Evolutionary conservation across 2,113 vertebrate genomes (phyloP), one percentile per base, ranked within the genome.

Genomic region (Tapirus terrestris): DNA sequence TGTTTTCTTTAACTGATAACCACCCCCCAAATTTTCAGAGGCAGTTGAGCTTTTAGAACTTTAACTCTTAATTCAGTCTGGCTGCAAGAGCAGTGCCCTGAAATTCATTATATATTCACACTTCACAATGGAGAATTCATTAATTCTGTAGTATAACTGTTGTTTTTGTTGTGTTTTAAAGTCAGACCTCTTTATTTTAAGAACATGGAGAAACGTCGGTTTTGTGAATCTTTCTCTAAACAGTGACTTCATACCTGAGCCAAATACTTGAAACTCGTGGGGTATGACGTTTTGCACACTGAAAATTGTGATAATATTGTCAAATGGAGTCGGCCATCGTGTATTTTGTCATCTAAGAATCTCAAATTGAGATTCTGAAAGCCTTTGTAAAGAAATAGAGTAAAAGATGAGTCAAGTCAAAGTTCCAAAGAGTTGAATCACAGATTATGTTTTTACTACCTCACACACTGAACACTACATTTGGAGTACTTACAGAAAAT

Each of bases 41-140:
- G 97, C 97, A 95, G 68, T 27, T 12, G 36, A 91, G 77, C 70
- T 9, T 86, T 9, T 96, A 92, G 94, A 96, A 48, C 75, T 97
- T 98, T 98, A 98, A 98, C 98, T 98, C 98, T 97, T 98, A 14
- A 68, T 89, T 79, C 36, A 89, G 53, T 76, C 43, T 70, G 88
- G 72, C 72, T 94, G 56, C 23, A 81, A 81, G 43, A 77, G 53
- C 73, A 89, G 23, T 58, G 60, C n/a, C n/a, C 53, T 75, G 63
- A 76, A 81, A 91, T 97, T 0, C 27, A 65, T 94, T 95, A 43
- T 76, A 89, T 7, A 21, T 63, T 91, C 25, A 70, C 36, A 65
- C 80, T 83, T 79, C 20, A 72, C 65, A 68, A 0, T 18, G 63
- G 81, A 58, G 79, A 85, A 95, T 96, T 91, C 5, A 17, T 95